Percentiles rank a stretch among this genome's conserved stretches.
Conservation (phyloP, 2,888 invertebrate genomes). For the Lymantria monacha region DNA sequence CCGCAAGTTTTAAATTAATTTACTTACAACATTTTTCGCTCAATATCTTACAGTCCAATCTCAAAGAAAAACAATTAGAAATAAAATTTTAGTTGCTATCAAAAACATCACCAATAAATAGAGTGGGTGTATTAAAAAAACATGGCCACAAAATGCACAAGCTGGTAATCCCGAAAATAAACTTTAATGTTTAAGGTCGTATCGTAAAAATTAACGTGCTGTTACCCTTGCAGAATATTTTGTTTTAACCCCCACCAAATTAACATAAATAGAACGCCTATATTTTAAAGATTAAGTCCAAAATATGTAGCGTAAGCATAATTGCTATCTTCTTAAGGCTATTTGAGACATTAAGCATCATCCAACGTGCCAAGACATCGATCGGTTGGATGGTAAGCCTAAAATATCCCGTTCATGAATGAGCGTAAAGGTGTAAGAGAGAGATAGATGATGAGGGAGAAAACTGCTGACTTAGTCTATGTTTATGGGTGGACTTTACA, state of each 20-base stretch:
- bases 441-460: slow-evolving; percentile 1
- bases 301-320: slow-evolving; percentile 27
- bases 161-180: slow-evolving; percentile 40
- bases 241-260: slow-evolving; percentile 43
- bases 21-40: no score
- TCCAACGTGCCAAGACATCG: slow-evolving; percentile 7
- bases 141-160: slow-evolving; percentile 35
- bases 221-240: slow-evolving; percentile 44
- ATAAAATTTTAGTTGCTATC: slow-evolving; percentile 8
- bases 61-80: neutral
- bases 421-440: slow-evolving; percentile 2
- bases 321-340: slow-evolving; percentile 11
- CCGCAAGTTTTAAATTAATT: no score
- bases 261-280: slow-evolving; percentile 42
- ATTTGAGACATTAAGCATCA: slow-evolving; percentile 10
- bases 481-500: neutral
- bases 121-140: slow-evolving; percentile 28
- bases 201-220: slow-evolving; percentile 50
- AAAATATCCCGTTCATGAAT: slow-evolving; percentile 1
- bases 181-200: slow-evolving; percentile 40
- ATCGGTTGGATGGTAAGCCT: slow-evolving; percentile 1
- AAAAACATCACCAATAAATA: slow-evolving; percentile 22
- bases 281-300: slow-evolving; percentile 30
- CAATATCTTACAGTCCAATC: neutral
- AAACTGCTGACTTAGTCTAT: neutral